phyloP scores from a whole-genome alignment of 2,113 vertebrate genomes.

The Pseudois nayaur region DNA sequence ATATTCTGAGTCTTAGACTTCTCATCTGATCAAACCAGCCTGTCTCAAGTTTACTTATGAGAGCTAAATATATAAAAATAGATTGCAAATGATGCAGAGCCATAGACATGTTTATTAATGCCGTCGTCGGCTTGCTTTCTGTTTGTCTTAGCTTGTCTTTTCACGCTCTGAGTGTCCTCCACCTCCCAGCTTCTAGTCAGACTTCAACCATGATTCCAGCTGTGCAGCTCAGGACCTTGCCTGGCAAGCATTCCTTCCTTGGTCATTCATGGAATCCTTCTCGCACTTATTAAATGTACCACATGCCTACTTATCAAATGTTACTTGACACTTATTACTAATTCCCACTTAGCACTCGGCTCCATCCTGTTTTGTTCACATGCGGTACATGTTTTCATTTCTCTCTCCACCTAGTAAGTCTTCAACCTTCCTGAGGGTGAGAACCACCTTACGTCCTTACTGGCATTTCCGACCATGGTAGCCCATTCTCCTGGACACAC shows the following conservation, averaged over 20 bases:
- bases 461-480: fast-evolving
- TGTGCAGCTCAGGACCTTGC: neutral
- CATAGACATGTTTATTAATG: neutral
- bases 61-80: neutral
- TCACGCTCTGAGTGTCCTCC: neutral
- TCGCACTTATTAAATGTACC: neutral
- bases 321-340: neutral
- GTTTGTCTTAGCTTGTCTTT: no score
- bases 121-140: neutral
- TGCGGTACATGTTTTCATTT: neutral
- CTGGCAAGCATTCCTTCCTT: neutral
- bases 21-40: neutral
- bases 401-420: neutral
- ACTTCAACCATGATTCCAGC: neutral
- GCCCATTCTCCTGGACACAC: neutral
- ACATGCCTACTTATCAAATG: neutral
- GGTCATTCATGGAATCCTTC: neutral
- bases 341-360: neutral
- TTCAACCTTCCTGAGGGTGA: neutral
- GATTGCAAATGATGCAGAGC: neutral
- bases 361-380: neutral
- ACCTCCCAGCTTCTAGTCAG: neutral
- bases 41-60: neutral
- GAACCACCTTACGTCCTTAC: neutral
- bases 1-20: neutral